Percentiles rank a stretch among this genome's conserved stretches.
phyloP scores from a whole-genome alignment of 1,140 invertebrate species.

The Daktulosphaira vitifoliae region DNA sequence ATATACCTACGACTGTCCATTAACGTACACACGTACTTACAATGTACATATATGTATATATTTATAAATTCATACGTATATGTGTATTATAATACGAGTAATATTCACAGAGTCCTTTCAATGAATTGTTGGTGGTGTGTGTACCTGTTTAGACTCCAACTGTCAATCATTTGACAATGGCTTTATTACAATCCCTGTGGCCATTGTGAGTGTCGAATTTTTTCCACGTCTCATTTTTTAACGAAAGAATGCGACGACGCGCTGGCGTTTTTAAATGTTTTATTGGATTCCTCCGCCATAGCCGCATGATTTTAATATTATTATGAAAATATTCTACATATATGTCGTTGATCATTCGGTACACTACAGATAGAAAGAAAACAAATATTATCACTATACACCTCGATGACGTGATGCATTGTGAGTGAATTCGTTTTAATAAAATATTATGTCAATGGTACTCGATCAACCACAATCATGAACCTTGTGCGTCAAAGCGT shows the following conservation, averaged over 20 bases:
- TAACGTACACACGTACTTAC: no score
- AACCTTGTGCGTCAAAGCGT: no score
- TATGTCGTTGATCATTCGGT: no score
- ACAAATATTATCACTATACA: background rate
- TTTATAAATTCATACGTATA: no score
- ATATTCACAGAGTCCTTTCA: slow-evolving; percentile 11
- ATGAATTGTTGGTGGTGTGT: slow-evolving; percentile 12
- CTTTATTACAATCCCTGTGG: slow-evolving; percentile 19
- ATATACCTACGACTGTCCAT: slow-evolving; percentile 19
- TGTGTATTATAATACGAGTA: no score
- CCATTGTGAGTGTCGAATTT: slow-evolving; percentile 18
- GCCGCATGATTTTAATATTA: no score
- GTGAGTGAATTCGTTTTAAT: background rate
- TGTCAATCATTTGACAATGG: slow-evolving; percentile 32
- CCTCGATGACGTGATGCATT: slow-evolving; percentile 11
- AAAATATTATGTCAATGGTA: background rate
- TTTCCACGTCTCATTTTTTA: slow-evolving; percentile 19
- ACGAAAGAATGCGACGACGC: background rate
- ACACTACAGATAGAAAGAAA: background rate
- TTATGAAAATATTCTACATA: no score
- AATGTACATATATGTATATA: background rate
- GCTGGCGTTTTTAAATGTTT: slow-evolving; percentile 16
- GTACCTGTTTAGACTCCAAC: slow-evolving; percentile 24
- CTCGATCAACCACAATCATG: no score
- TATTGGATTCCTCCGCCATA: slow-evolving; percentile 14